These are phyloP conservation scores for Morpho achilles DNA, from an alignment of 2,888 invertebrate genomes.

Conservation along the genomic window DNA sequence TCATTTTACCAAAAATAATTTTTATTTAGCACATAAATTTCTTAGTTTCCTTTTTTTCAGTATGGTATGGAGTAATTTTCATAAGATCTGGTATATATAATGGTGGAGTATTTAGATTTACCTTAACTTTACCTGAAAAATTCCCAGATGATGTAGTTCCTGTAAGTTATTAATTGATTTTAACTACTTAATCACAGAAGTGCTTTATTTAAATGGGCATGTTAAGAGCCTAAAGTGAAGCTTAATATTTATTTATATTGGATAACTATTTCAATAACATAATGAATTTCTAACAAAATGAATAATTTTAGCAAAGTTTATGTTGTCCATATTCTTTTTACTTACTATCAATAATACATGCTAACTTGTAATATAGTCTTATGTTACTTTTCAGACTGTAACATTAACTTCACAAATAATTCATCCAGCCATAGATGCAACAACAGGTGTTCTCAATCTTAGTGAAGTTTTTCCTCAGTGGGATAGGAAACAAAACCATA, in stretches of 20 bases:
- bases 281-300: too few species aligned
- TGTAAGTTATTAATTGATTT: constrained; percentile 73
- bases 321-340: too few species aligned
- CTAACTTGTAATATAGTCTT: too few species aligned
- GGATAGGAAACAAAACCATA: constrained; percentile 89
- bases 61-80: constrained; percentile 95
- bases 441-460: constrained; percentile 88
- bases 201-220: too few species aligned
- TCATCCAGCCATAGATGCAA: constrained; percentile 91
- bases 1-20: not conserved
- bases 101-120: constrained; percentile 94
- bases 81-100: constrained; percentile 92
- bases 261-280: too few species aligned
- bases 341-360: too few species aligned
- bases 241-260: too few species aligned
- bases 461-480: constrained; percentile 90
- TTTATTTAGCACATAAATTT: not conserved
- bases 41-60: constrained; percentile 75
- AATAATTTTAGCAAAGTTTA: too few species aligned
- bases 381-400: constrained; percentile 80
- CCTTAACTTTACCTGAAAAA: constrained; percentile 89
- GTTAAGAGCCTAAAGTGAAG: too few species aligned
- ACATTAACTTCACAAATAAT: constrained; percentile 90
- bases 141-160: constrained; percentile 93
- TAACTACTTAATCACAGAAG: constrained; percentile 1